Conservation (phyloP, 2,113 vertebrate species). For the Gadus chalcogrammus region DNA sequence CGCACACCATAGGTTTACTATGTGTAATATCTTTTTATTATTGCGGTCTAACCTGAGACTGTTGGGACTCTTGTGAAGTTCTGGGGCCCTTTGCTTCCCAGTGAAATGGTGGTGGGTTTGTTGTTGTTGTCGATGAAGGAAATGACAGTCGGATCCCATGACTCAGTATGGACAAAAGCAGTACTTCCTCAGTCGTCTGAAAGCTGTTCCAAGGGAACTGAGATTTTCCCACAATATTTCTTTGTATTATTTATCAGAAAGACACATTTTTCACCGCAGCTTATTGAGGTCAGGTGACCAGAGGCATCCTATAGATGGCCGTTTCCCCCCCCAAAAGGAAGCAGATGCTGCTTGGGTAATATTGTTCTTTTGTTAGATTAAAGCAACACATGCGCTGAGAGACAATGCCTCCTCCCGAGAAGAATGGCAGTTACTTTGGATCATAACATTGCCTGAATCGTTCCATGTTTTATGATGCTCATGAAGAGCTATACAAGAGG, state of each 20-base stretch:
- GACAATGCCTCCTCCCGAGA: not conserved
- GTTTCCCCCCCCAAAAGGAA: conserved; percentile 31
- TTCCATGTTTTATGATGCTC: too few species aligned
- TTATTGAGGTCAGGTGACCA: conserved; percentile 11
- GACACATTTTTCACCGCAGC: conserved; percentile 24
- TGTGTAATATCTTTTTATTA: not conserved
- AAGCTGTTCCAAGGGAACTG: conserved; percentile 25
- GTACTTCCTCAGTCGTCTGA: conserved; percentile 49
- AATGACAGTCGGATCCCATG: conserved; percentile 28
- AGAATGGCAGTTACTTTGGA: not conserved
- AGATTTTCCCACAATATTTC: conserved; percentile 15
- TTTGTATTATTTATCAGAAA: conserved; percentile 23
- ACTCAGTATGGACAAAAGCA: conserved; percentile 24
- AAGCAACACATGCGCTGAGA: not conserved
- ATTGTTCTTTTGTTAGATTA: conserved; percentile 34
- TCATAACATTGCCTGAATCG: not conserved
- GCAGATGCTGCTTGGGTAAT: conserved; percentile 34
- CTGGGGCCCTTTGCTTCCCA: conserved; percentile 3
- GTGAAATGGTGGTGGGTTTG: not conserved
- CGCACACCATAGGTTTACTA: not conserved
- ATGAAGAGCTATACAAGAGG: too few species aligned
- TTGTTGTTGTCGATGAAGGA: conserved; percentile 38
- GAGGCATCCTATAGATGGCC: conserved; percentile 30
- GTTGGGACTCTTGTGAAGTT: conserved; percentile 10
- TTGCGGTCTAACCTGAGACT: too few species aligned